phyloP scores from a whole-genome alignment of 2,797 vertebrate genomes.

The Perodicticus potto region DNA sequence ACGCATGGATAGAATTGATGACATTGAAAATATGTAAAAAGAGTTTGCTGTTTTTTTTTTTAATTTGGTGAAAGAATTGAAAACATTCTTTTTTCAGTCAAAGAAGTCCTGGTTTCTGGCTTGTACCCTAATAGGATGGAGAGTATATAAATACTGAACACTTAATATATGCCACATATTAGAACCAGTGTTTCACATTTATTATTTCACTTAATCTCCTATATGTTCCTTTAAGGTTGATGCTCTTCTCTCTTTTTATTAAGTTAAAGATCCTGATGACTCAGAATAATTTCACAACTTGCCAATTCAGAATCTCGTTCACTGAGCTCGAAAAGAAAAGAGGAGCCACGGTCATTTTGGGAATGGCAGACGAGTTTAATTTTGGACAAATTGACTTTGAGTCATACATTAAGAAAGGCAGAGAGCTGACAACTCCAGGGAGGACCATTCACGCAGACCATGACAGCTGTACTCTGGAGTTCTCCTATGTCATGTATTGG shows the following conservation, averaged over 20 bases:
- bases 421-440: background rate
- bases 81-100: background rate
- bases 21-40: background rate
- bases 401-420: constrained; percentile 5
- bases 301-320: constrained; percentile 21
- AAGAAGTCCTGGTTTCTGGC: background rate
- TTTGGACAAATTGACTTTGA: constrained; percentile 44
- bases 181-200: background rate
- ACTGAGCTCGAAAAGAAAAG: constrained; percentile 35
- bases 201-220: constrained; percentile 16
- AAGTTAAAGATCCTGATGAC: constrained; percentile 41
- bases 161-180: background rate
- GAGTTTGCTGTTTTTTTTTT: background rate
- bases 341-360: background rate
- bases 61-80: background rate
- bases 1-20: background rate
- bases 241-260: background rate
- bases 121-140: background rate
- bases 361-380: constrained; percentile 10
- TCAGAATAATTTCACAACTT: constrained; percentile 10
- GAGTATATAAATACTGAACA: background rate
- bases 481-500: background rate
- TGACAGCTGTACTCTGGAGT: background rate
- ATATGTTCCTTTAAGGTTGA: background rate
- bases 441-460: background rate